Evolutionary conservation across 1,140 invertebrate genomes (phyloP).

Genomic region (Anoplophora glabripennis): DNA sequence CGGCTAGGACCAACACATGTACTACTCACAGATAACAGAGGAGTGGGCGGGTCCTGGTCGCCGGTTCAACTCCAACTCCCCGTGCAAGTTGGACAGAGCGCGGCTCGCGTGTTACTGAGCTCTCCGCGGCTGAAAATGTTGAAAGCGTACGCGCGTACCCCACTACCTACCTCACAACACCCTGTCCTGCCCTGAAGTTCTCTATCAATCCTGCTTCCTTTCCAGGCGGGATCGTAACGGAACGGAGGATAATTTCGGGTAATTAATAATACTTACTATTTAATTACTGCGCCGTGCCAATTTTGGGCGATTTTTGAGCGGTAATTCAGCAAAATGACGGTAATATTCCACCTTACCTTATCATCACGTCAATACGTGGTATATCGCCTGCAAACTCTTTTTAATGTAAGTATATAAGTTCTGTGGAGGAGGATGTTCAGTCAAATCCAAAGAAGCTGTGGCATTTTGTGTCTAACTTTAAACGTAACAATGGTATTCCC

Average conservation of each 20-base stretch:
- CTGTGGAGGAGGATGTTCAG: too few species aligned
- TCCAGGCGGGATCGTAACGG: slow-evolving; percentile 8
- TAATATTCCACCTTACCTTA: too few species aligned
- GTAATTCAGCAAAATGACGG: slow-evolving; percentile 3
- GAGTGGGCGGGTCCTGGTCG: slow-evolving; percentile 35
- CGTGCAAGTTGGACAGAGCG: slow-evolving; percentile 8
- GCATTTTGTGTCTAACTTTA: too few species aligned
- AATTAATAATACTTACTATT: slow-evolving; percentile 8
- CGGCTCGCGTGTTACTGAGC: slow-evolving; percentile 34
- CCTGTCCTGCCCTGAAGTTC: slow-evolving; percentile 27
- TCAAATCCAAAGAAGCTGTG: too few species aligned
- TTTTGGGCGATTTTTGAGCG: slow-evolving; percentile 1
- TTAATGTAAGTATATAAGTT: too few species aligned
- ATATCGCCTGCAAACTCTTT: too few species aligned
- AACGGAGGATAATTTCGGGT: slow-evolving; percentile 7
- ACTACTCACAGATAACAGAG: slow-evolving; percentile 10
- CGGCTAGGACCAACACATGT: slow-evolving; percentile 9
- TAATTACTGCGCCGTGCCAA: not conserved
- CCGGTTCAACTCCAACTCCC: slow-evolving; percentile 8
- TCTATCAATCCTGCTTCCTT: slow-evolving; percentile 27
- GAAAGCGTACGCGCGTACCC: slow-evolving; percentile 35
- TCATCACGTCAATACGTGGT: too few species aligned
- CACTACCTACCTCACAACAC: slow-evolving; percentile 33
- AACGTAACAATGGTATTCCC: too few species aligned
- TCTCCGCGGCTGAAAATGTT: slow-evolving; percentile 22